Conservation (phyloP, 2,797 vertebrate species). For the Anguilla pacifica region DNA sequence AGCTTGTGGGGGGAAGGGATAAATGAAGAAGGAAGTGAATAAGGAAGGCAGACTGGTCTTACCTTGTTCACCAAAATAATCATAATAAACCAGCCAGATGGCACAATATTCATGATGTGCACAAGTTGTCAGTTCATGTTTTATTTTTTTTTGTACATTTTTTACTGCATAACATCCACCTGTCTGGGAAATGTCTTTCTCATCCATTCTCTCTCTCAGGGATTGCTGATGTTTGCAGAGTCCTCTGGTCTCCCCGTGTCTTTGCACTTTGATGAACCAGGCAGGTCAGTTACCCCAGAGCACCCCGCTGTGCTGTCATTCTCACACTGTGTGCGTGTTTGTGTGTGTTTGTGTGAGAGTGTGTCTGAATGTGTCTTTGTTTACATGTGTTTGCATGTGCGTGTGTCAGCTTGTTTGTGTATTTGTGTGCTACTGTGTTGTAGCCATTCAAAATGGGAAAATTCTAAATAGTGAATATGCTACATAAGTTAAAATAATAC, state of each 20-base stretch:
- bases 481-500: no score
- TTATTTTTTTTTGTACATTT: no score
- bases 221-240: conserved; percentile 86
- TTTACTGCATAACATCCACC: neutral
- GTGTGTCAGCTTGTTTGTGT: conserved; percentile 18
- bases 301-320: neutral
- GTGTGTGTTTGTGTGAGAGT: conserved; percentile 16
- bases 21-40: neutral
- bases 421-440: neutral
- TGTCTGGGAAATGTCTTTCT: neutral
- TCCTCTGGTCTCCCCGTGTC: conserved; percentile 82
- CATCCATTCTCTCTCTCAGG: conserved; percentile 57
- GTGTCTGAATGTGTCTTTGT: conserved; percentile 33
- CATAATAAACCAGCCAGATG: neutral
- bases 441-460: neutral
- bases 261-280: conserved; percentile 82
- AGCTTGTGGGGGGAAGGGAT: neutral
- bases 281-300: conserved; percentile 71
- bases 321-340: conserved; percentile 10
- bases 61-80: neutral
- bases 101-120: neutral
- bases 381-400: conserved; percentile 11
- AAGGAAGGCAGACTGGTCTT: neutral
- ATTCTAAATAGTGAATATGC: neutral
- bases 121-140: neutral